These are phyloP conservation scores for Ichneumoninae sp. DNA, from an alignment of 2,888 invertebrate genomes.

Conservation along the genomic window DNA sequence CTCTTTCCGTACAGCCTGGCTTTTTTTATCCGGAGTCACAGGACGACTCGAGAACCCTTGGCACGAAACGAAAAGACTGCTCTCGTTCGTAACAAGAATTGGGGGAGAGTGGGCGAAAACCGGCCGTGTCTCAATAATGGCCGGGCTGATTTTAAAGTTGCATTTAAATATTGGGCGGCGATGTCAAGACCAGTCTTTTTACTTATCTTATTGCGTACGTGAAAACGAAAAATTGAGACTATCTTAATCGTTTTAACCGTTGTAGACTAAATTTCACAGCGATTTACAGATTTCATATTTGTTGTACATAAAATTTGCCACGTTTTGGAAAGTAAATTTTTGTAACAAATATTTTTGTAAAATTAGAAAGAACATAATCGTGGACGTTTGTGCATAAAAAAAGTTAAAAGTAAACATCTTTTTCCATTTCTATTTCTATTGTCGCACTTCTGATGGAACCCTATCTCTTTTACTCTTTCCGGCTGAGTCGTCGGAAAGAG, in stretches of 20 bases:
- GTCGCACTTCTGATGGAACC: slow-evolving; percentile 29
- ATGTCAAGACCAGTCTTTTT: not conserved
- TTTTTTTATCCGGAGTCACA: slow-evolving; percentile 18
- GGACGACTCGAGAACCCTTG: not conserved
- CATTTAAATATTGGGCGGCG: not conserved
- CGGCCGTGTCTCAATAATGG: too few species aligned
- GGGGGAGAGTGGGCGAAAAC: not conserved
- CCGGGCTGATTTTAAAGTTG: not conserved
- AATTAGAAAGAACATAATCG: too few species aligned
- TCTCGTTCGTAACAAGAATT: not conserved
- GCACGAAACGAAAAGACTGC: not conserved
- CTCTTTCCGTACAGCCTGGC: slow-evolving; percentile 12
- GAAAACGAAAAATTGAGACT: too few species aligned
- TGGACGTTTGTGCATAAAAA: too few species aligned
- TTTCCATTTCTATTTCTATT: slow-evolving; percentile 24
- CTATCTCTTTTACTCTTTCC: slow-evolving; percentile 61
- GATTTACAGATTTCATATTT: too few species aligned
- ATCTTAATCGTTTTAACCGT: too few species aligned
- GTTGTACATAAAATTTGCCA: not conserved
- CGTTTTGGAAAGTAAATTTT: too few species aligned
- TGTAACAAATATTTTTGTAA: too few species aligned
- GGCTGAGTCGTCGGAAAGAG: slow-evolving; percentile 67
- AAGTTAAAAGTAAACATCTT: too few species aligned
- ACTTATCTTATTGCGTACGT: not conserved
- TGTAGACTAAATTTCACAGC: not conserved